phyloP scores from a whole-genome alignment of 1,140 invertebrate species.

The Plectrocnemia conspersa region DNA sequence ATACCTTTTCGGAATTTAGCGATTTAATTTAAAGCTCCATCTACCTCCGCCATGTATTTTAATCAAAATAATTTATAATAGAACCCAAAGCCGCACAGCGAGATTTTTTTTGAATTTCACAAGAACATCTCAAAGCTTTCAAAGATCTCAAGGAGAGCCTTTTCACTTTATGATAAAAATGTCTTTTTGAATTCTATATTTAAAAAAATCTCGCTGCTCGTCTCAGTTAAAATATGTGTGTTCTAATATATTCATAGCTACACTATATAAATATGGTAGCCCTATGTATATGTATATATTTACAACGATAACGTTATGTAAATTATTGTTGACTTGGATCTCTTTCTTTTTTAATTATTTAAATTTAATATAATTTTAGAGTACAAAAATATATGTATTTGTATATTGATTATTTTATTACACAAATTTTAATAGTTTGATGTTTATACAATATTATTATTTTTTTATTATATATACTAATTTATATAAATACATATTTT shows the following conservation, averaged over 20 bases:
- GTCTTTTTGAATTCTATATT: background rate
- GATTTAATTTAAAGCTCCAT: too few species aligned
- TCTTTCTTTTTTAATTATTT: slow-evolving; percentile 4
- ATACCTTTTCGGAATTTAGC: too few species aligned
- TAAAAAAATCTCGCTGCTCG: background rate
- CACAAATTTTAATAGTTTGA: background rate
- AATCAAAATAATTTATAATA: too few species aligned
- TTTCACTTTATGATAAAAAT: background rate
- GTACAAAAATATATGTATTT: slow-evolving; percentile 14
- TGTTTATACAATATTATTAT: background rate
- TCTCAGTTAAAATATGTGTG: background rate
- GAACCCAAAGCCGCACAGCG: too few species aligned
- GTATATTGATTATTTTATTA: background rate
- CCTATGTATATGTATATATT: background rate
- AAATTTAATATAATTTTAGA: slow-evolving; percentile 17
- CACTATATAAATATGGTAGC: background rate
- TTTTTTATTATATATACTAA: background rate
- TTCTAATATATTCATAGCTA: background rate
- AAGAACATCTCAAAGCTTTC: too few species aligned
- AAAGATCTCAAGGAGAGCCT: too few species aligned
- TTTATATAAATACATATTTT: background rate
- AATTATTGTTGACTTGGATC: slow-evolving; percentile 9
- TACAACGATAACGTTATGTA: background rate
- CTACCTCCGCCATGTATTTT: too few species aligned
- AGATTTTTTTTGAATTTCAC: too few species aligned